Evolutionary conservation across 2,797 vertebrate species (phyloP), one percentile per base, ranked within the genome.

Genomic region (Sciurus vulgaris): DNA sequence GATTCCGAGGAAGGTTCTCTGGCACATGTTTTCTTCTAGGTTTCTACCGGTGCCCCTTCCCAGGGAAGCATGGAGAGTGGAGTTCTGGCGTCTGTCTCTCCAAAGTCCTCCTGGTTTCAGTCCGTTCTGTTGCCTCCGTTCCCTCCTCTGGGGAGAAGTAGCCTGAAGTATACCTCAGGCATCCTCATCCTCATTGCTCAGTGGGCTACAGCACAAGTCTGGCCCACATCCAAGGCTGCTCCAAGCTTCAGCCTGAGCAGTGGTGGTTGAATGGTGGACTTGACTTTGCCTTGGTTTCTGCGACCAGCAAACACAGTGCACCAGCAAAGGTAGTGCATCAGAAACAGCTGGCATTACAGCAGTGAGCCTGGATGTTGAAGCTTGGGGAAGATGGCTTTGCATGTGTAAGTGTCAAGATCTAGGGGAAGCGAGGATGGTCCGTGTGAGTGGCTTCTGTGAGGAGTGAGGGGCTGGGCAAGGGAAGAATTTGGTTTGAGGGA

Each of bases 251-350:
- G 63, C 33, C 30, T 41, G 67, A 11, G 12, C 18, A 35, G 26
- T 0, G 5, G 11, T 0, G 2, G 47, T 3, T 26, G 7, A 7
- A 33, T 1, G 1, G 35, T 13, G 1, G 13, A 10, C 33, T n/a
- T 26, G 51, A 14, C 79, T 8, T 35, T 56, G 15, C 35, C 22
- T 86, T 69, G 28, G 14, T 33, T 81, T 67, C 84, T 35, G 30
- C 3, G 22, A 41, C 56, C 6, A 38, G 17, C 3, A 9, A n/a
- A 14, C 4, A 18, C 24, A 83, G 65, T 2, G 1, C 1, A 0
- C 38, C 26, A 10, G 2, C 18, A 17, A 56, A 47, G 4, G 44
- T 8, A 51, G 49, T 13, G 49, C 14, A 51, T 15, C 49, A 12
- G 14, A 15, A 51, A 3, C 56, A 10, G 56, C 24, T 59, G 56